Evolutionary conservation across 2,888 invertebrate species (phyloP).

Genomic region (Plusia festucae): DNA sequence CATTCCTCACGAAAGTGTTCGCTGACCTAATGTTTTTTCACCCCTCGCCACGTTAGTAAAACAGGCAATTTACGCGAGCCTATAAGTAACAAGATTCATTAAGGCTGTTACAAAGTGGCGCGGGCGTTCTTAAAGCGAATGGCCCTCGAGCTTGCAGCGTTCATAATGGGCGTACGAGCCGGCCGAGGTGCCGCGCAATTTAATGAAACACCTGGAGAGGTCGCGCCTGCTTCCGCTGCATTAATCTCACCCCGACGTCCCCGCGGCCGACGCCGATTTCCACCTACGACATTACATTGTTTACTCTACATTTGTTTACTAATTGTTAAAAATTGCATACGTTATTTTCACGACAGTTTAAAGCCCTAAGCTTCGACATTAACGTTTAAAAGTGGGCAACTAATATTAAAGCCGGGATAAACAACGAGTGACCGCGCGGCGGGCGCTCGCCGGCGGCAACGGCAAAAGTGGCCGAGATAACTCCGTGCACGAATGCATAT

Average conservation of each 20-base stretch:
- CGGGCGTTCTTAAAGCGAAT: slow-evolving; percentile 89
- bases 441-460: slow-evolving; percentile 67
- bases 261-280: slow-evolving; percentile 48
- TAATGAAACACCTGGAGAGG: slow-evolving; percentile 89
- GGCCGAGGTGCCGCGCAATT: slow-evolving; percentile 85
- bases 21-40: slow-evolving; percentile 77
- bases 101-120: slow-evolving; percentile 88
- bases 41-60: slow-evolving; percentile 78
- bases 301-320: slow-evolving; percentile 25
- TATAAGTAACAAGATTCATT: slow-evolving; percentile 89
- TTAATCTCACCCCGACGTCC: slow-evolving; percentile 79
- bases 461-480: slow-evolving; percentile 83
- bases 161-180: slow-evolving; percentile 87
- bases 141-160: slow-evolving; percentile 87
- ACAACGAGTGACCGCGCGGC: slow-evolving; percentile 78
- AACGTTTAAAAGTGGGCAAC: slow-evolving; percentile 61
- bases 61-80: slow-evolving; percentile 87
- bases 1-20: slow-evolving; percentile 69
- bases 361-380: slow-evolving; percentile 60
- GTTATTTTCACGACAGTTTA: slow-evolving; percentile 55
- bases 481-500: slow-evolving; percentile 84
- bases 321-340: slow-evolving; percentile 31
- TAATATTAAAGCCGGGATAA: slow-evolving; percentile 79
- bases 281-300: slow-evolving; percentile 21
- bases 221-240: slow-evolving; percentile 86